Conservation (phyloP, 2,113 vertebrate genomes). For the Oncorhynchus tshawytscha region DNA sequence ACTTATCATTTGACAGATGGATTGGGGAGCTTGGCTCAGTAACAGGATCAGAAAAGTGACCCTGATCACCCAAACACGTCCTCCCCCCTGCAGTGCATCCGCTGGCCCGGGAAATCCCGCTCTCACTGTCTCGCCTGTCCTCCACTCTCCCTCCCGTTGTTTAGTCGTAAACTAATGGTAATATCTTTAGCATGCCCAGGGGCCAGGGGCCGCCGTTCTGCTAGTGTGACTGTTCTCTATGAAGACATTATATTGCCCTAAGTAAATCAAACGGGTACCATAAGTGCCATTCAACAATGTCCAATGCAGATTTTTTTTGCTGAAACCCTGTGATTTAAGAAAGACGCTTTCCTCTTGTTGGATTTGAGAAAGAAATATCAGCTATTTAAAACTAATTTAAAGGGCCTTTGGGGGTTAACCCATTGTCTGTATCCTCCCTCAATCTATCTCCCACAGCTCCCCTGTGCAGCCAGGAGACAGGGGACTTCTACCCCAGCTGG, state of each 20-base stretch:
- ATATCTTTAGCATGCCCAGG: constrained; percentile 68
- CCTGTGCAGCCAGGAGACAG: constrained; percentile 23
- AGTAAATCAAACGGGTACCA: constrained; percentile 27
- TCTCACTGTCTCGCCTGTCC: constrained; percentile 45
- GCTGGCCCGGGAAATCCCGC: constrained; percentile 42
- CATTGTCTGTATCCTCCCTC: constrained; percentile 33
- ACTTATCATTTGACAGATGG: background rate
- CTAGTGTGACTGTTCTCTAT: constrained; percentile 26
- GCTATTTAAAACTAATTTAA: background rate
- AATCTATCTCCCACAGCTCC: constrained; percentile 56
- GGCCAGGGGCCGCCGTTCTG: constrained; percentile 27
- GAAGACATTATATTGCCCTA: constrained; percentile 14
- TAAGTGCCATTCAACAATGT: constrained; percentile 29
- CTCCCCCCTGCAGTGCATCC: constrained; percentile 28
- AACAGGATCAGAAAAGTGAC: constrained; percentile 4
- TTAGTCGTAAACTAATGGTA: constrained; percentile 62
- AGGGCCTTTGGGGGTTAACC: background rate
- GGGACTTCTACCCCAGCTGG: constrained; percentile 33
- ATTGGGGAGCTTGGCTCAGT: background rate
- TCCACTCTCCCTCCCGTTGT: constrained; percentile 53
- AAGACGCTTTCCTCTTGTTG: background rate
- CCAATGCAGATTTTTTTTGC: constrained; percentile 28
- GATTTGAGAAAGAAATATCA: background rate
- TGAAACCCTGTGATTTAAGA: constrained; percentile 28
- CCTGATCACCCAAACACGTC: constrained; percentile 33